A percentile compares a stretch with the other conserved stretches of the same genome.
These are phyloP conservation scores for Cosmopolites sordidus DNA, from an alignment of 2,888 invertebrate species.

Conservation along the genomic window DNA sequence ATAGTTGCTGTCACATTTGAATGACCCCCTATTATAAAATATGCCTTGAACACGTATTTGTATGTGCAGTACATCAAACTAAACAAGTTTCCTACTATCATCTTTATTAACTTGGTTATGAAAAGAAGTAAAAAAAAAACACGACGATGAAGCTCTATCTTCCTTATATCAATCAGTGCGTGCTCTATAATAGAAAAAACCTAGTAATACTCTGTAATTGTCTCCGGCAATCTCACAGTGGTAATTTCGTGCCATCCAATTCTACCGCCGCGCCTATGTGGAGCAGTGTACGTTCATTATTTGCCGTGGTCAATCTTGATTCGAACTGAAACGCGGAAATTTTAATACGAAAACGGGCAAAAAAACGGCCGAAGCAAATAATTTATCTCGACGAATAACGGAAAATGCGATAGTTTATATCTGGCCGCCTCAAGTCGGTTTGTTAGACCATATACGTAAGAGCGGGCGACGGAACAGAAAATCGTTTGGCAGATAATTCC, in stretches of 20 bases:
- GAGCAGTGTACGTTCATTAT: slow-evolving; percentile 4
- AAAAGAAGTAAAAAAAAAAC: too few species aligned
- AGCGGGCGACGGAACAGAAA: background rate
- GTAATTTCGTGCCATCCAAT: background rate
- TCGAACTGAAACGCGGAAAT: slow-evolving; percentile 26
- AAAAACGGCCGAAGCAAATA: slow-evolving; percentile 15
- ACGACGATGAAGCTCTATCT: too few species aligned
- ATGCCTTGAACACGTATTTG: too few species aligned
- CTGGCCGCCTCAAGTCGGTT: slow-evolving; percentile 5
- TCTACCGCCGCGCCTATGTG: background rate
- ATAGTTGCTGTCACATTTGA: too few species aligned
- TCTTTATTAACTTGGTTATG: too few species aligned
- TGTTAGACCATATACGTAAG: slow-evolving; percentile 9
- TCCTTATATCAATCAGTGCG: too few species aligned
- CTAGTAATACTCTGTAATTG: too few species aligned
- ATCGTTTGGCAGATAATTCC: background rate
- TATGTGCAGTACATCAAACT: too few species aligned
- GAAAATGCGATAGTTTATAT: slow-evolving; percentile 18
- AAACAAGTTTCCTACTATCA: too few species aligned
- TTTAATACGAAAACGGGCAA: slow-evolving; percentile 34
- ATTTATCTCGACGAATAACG: slow-evolving; percentile 19
- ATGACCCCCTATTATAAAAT: too few species aligned
- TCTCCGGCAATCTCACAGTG: too few species aligned
- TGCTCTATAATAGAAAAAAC: too few species aligned
- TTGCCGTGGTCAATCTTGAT: background rate